A percentile compares a stretch with the other conserved stretches of the same genome.
phyloP scores from a whole-genome alignment of 2,888 invertebrate species.

The Eurytoma adleriae region DNA sequence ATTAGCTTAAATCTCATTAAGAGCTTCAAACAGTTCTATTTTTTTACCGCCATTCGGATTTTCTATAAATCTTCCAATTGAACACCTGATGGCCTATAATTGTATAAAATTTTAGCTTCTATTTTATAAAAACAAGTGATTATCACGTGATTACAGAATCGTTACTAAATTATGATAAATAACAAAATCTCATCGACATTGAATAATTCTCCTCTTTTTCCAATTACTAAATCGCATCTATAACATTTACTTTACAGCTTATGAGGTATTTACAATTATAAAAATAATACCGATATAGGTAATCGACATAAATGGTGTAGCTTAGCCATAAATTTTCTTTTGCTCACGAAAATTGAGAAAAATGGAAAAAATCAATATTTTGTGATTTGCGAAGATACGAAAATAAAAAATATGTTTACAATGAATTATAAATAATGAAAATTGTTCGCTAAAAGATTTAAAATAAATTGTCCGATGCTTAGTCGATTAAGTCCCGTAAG shows the following conservation, averaged over 20 bases:
- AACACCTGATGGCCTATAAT: slow-evolving; percentile 64
- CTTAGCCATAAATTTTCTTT: not conserved
- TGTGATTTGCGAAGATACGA: not conserved
- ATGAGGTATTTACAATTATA: no score
- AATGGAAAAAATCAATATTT: not conserved
- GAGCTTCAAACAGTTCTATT: no score
- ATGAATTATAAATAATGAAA: slow-evolving; percentile 7
- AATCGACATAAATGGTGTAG: no score
- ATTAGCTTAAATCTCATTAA: not conserved
- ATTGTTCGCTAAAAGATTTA: not conserved
- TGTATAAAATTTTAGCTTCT: slow-evolving; percentile 45
- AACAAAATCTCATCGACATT: slow-evolving; percentile 45
- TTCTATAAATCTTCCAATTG: slow-evolving; percentile 54
- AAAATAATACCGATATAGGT: no score
- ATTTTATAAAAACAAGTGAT: slow-evolving; percentile 6
- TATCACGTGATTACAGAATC: slow-evolving; percentile 28
- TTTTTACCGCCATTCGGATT: no score
- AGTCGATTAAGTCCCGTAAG: not conserved
- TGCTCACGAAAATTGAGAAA: not conserved
- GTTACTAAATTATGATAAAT: slow-evolving; percentile 40
- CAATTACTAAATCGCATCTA: not conserved
- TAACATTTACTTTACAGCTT: no score
- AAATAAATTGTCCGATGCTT: not conserved
- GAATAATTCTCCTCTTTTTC: not conserved
- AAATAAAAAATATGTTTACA: not conserved